Percentiles rank a stretch among this genome's conserved stretches.
phyloP scores from a whole-genome alignment of 2,888 invertebrate genomes.

The Gibbula magus region DNA sequence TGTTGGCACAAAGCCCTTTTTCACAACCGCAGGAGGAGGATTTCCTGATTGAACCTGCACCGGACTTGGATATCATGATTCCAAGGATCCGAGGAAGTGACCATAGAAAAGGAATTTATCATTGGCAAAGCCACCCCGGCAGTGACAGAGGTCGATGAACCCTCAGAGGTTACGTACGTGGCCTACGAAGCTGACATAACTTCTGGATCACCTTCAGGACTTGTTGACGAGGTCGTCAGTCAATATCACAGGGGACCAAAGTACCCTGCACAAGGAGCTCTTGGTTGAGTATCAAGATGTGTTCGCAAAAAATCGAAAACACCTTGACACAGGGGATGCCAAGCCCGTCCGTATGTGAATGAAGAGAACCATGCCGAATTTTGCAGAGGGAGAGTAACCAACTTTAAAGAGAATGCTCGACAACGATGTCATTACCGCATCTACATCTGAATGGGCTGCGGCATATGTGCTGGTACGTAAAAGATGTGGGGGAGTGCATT shows the following conservation, averaged over 20 bases:
- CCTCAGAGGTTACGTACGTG: not conserved
- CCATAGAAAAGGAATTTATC: no score
- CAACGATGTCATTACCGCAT: not conserved
- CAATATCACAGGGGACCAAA: not conserved
- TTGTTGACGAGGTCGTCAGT: not conserved
- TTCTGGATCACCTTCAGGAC: not conserved
- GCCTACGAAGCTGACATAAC: not conserved
- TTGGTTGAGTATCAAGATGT: slow-evolving; percentile 13
- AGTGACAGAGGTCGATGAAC: no score
- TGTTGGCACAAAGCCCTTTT: no score
- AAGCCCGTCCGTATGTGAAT: not conserved
- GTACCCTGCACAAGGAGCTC: not conserved
- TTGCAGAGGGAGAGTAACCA: no score
- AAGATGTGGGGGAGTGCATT: not conserved
- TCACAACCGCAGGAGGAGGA: no score
- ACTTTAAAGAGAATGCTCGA: no score
- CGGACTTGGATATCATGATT: no score
- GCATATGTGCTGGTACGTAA: not conserved
- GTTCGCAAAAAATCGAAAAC: not conserved
- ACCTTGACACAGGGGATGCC: not conserved
- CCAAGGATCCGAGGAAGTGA: no score
- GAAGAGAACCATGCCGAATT: not conserved
- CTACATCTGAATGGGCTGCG: not conserved
- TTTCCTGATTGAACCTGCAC: no score
- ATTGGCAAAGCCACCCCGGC: no score